Conservation (phyloP, 2,113 vertebrate species). For the Hydropotes inermis region DNA sequence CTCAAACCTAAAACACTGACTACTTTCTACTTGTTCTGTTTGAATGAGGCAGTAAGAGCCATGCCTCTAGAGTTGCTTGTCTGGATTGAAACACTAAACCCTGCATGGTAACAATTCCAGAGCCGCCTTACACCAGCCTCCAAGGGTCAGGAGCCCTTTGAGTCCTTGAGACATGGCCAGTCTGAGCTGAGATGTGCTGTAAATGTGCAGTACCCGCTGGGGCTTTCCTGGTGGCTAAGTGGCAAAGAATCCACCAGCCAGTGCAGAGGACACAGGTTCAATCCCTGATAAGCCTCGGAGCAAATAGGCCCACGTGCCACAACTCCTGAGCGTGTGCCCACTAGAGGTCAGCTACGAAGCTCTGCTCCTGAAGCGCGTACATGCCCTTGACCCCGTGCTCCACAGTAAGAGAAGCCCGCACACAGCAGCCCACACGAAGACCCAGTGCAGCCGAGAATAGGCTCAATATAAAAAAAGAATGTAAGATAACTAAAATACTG, state of each 20-base stretch:
- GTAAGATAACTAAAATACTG: neutral
- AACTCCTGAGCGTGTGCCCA: neutral
- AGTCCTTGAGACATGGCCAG: neutral
- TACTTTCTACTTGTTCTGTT: neutral
- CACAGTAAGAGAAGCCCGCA: neutral
- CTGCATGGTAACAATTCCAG: neutral
- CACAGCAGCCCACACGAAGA: neutral
- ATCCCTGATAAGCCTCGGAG: fast-evolving
- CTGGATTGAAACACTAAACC: neutral
- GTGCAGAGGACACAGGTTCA: neutral
- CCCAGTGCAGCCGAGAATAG: neutral
- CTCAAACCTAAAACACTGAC: neutral
- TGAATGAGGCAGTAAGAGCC: neutral
- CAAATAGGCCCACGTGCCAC: neutral
- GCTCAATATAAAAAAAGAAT: neutral
- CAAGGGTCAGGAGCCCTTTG: fast-evolving
- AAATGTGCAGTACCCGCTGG: neutral
- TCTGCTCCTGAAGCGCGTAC: neutral
- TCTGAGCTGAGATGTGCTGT: neutral
- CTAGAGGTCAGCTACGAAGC: neutral
- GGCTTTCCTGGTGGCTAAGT: neutral
- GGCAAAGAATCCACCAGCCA: neutral
- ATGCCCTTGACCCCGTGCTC: neutral
- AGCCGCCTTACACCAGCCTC: too few relatives aligned
- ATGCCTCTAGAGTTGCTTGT: neutral